A percentile compares a stretch with the other conserved stretches of the same genome.
Evolutionary conservation across 1,140 invertebrate genomes (phyloP).

Genomic region (Metopolophium dirhodum): DNA sequence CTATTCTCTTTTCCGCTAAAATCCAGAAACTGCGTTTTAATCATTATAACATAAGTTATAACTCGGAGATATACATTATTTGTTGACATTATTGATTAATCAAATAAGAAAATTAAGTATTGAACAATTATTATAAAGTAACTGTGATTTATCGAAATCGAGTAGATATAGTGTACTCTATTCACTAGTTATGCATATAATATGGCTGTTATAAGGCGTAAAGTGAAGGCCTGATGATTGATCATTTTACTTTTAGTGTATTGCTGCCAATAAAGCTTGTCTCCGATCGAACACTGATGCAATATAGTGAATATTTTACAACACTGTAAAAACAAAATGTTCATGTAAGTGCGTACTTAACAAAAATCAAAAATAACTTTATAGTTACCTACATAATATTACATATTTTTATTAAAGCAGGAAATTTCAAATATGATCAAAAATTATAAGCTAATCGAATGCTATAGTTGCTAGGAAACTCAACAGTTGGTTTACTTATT

Average conservation of each 20-base stretch:
- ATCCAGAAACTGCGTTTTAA: not conserved
- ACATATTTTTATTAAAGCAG: not conserved
- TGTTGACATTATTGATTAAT: not conserved
- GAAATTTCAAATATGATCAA: not conserved
- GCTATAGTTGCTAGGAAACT: not conserved
- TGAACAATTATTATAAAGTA: not conserved
- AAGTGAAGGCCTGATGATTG: not conserved
- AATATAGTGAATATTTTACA: not conserved
- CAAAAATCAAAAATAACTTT: not conserved
- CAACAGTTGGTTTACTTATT: not conserved
- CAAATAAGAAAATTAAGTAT: not conserved
- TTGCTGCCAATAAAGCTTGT: not conserved
- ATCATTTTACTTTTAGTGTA: constrained; percentile 3
- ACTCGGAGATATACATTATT: not conserved
- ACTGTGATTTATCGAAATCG: not conserved
- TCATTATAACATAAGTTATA: not conserved
- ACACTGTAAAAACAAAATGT: not conserved
- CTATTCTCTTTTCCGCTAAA: not conserved
- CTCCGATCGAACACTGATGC: not conserved
- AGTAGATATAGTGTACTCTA: not conserved
- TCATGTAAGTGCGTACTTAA: too few species aligned
- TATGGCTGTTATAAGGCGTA: not conserved
- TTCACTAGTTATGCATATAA: not conserved
- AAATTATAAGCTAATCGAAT: not conserved
- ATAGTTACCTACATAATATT: not conserved